Conservation (phyloP, 2,888 invertebrate genomes). For the Slavum lentiscoides region DNA sequence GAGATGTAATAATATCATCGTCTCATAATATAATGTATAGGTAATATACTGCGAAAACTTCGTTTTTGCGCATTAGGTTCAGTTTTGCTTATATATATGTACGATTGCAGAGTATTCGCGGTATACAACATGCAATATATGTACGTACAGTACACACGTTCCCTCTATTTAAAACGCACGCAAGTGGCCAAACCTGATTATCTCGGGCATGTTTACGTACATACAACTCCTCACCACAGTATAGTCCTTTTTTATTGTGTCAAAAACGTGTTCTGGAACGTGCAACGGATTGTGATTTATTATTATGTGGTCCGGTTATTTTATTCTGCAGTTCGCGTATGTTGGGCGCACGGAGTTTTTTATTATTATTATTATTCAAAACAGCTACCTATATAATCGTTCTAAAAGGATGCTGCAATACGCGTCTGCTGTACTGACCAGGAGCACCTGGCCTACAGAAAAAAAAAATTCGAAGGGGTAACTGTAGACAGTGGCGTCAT, state of each 20-base stretch:
- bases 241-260: constrained; percentile 41
- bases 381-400: constrained; percentile 3
- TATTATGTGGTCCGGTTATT: constrained; percentile 35
- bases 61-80: too few relatives aligned
- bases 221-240: neutral
- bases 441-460: constrained; percentile 43
- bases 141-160: too few relatives aligned
- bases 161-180: constrained; percentile 24
- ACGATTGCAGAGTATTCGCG: too few relatives aligned
- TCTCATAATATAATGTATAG: too few relatives aligned
- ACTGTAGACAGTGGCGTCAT: too few relatives aligned
- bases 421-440: constrained; percentile 12
- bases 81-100: too few relatives aligned
- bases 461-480: constrained; percentile 26
- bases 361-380: constrained; percentile 44
- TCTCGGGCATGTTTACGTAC: constrained; percentile 23
- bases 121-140: too few relatives aligned
- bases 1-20: too few relatives aligned
- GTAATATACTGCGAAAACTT: too few relatives aligned
- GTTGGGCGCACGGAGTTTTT: neutral
- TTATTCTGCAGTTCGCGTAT: neutral
- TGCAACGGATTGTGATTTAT: constrained; percentile 37
- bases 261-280: constrained; percentile 37
- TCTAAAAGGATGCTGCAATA: constrained; percentile 38
- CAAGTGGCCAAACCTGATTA: constrained; percentile 52